Conservation (phyloP, 2,888 invertebrate genomes). For the Conistra vaccinii region DNA sequence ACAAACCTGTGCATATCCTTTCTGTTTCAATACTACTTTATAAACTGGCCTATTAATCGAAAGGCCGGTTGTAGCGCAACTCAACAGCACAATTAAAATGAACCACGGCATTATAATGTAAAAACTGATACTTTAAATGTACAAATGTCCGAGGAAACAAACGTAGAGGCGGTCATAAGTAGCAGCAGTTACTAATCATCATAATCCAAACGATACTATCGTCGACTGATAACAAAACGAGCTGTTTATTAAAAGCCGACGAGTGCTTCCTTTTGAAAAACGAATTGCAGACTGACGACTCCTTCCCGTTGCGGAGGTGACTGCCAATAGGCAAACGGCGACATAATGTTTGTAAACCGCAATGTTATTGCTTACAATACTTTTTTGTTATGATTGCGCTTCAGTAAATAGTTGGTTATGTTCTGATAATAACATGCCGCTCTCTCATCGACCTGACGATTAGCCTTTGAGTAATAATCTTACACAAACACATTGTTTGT, state of each 20-base stretch:
- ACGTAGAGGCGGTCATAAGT: neutral
- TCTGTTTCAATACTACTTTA: conserved; percentile 92
- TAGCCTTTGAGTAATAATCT: conserved; percentile 31
- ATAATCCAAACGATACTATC: conserved; percentile 10
- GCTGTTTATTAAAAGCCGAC: conserved; percentile 8
- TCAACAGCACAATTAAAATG: conserved; percentile 65
- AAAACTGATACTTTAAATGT: conserved; percentile 19
- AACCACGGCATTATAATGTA: conserved; percentile 64
- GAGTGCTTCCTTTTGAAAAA: conserved; percentile 73
- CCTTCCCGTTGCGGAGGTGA: conserved; percentile 63
- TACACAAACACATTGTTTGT: conserved; percentile 47
- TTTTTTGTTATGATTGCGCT: conserved; percentile 77
- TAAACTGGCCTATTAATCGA: conserved; percentile 88
- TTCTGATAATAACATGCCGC: conserved; percentile 55
- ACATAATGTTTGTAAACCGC: conserved; percentile 85
- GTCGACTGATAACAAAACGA: neutral
- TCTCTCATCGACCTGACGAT: conserved; percentile 47
- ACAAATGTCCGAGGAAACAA: neutral
- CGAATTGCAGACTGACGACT: conserved; percentile 75
- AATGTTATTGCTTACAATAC: conserved; percentile 73
- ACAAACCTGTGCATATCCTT: conserved; percentile 92
- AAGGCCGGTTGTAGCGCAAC: conserved; percentile 62
- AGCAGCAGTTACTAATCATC: conserved; percentile 7
- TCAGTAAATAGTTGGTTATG: conserved; percentile 65
- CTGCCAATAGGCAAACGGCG: conserved; percentile 71